Evolutionary conservation across 2,888 invertebrate species (phyloP).

Genomic region (Ennomos fuscantarius): DNA sequence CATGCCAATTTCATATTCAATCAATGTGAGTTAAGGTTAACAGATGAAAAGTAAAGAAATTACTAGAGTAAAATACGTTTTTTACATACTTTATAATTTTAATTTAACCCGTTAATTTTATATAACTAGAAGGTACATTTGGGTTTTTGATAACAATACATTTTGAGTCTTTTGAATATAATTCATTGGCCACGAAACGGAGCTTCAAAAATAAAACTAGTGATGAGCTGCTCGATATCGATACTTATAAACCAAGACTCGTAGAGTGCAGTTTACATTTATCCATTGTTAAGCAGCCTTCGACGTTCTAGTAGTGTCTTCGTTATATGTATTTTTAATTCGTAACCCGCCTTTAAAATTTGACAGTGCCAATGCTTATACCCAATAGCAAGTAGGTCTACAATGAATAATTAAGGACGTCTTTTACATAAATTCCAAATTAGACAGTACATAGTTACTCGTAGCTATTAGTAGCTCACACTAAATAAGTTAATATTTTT

Average conservation of each 20-base stretch:
- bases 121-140: constrained; percentile 15
- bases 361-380: constrained; percentile 38
- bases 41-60: constrained; percentile 17
- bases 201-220: constrained; percentile 17
- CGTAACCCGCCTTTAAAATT: too few species aligned
- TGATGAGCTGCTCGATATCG: constrained; percentile 32
- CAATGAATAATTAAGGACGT: constrained; percentile 49
- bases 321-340: too few species aligned
- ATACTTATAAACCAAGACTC: constrained; percentile 2
- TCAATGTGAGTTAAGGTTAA: constrained; percentile 18
- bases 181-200: constrained; percentile 27
- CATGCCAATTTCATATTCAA: constrained; percentile 28
- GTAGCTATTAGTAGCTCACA: constrained; percentile 67
- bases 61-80: constrained; percentile 18
- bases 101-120: constrained; percentile 17
- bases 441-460: constrained; percentile 51
- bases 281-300: too few species aligned
- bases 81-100: constrained; percentile 24
- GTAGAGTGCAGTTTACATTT: too few species aligned
- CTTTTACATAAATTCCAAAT: constrained; percentile 54
- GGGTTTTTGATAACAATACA: constrained; percentile 24
- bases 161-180: constrained; percentile 33
- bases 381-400: constrained; percentile 51
- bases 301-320: too few species aligned
- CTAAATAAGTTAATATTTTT: constrained; percentile 76